Conservation (phyloP, 2,113 vertebrate species). For the Sphyrna mokarran region DNA sequence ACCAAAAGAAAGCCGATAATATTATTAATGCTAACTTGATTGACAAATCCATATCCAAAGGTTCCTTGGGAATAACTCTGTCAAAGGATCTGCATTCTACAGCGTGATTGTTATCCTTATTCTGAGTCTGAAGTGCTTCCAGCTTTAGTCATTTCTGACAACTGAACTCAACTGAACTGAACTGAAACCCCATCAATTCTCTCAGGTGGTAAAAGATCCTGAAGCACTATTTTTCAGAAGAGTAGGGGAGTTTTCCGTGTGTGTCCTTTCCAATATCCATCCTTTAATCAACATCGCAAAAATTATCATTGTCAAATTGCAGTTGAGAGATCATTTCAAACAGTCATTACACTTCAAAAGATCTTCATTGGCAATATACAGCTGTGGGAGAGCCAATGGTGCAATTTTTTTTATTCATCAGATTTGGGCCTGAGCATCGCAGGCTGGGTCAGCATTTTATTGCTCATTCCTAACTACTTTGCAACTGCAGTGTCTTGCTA, state of each 20-base stretch:
- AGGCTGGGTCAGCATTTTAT: too few species aligned
- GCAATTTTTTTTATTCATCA: too few species aligned
- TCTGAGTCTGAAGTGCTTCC: background rate
- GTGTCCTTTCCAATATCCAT: background rate
- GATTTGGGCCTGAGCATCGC: too few species aligned
- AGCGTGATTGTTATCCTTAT: background rate
- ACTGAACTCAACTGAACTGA: too few species aligned
- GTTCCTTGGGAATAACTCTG: background rate
- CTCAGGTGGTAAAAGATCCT: background rate
- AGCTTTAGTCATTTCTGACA: background rate
- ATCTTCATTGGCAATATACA: too few species aligned
- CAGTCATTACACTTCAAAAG: too few species aligned
- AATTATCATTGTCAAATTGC: background rate
- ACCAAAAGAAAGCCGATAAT: background rate
- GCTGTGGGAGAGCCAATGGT: too few species aligned
- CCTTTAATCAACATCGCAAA: background rate
- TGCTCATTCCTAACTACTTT: too few species aligned
- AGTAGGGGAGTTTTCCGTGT: background rate
- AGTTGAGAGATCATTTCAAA: background rate
- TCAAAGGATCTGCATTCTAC: background rate
- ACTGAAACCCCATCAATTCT: background rate
- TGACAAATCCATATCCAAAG: background rate
- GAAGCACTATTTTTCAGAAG: background rate
- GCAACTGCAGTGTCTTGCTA: too few species aligned
- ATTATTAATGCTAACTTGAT: background rate